phyloP scores from a whole-genome alignment of 2,797 vertebrate genomes.

The Gadopsis bispinosus region DNA sequence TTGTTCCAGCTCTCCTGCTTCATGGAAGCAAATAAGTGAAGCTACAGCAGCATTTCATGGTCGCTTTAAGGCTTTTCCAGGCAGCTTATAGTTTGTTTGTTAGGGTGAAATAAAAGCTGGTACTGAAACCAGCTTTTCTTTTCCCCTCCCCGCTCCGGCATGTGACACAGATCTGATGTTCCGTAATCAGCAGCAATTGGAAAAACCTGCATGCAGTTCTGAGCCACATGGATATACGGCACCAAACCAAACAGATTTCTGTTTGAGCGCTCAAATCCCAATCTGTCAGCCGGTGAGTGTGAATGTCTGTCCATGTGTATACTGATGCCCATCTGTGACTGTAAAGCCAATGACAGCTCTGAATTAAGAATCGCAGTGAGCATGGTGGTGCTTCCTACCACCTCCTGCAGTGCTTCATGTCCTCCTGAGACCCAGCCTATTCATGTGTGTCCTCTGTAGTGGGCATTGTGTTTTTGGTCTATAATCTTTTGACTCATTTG shows the following conservation, averaged over 20 bases:
- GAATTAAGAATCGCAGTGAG: not conserved
- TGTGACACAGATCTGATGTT: conserved; percentile 22
- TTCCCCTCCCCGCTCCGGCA: not conserved
- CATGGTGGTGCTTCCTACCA: not conserved
- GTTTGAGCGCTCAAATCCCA: not conserved
- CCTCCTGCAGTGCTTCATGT: not conserved
- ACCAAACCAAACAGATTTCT: conserved; percentile 15
- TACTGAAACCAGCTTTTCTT: not conserved
- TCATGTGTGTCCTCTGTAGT: too few species aligned
- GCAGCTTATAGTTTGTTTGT: conserved; percentile 40
- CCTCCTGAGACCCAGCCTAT: too few species aligned
- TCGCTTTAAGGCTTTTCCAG: conserved; percentile 47
- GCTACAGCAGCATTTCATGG: conserved; percentile 45
- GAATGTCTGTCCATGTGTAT: too few species aligned
- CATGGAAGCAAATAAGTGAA: conserved; percentile 48
- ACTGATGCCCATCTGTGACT: not conserved
- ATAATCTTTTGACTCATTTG: too few species aligned
- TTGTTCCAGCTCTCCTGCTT: conserved; percentile 51
- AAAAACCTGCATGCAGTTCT: conserved; percentile 27
- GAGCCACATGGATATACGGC: not conserved
- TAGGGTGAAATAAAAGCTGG: conserved; percentile 34
- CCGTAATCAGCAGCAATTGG: conserved; percentile 18
- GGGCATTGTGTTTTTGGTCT: too few species aligned
- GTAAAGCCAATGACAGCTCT: conserved; percentile 2
- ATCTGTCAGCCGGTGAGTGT: not conserved